Evolutionary conservation across 2,888 invertebrate genomes (phyloP).

Genomic region (Tiphia femorata): DNA sequence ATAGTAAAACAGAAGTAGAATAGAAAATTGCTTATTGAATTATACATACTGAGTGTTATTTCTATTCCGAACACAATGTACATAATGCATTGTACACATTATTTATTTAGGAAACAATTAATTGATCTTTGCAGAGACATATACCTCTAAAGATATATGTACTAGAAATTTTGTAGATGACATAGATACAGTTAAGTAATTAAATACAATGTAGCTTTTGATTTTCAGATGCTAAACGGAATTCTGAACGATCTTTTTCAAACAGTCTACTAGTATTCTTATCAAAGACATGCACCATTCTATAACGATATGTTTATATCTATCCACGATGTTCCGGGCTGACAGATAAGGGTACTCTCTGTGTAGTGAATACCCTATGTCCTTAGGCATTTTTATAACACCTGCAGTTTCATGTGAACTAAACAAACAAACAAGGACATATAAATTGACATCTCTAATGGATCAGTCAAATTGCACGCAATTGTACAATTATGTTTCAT

Average conservation of each 20-base stretch:
- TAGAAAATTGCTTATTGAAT: no score
- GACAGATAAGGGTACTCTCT: constrained; percentile 36
- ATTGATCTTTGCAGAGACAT: no score
- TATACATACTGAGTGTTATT: no score
- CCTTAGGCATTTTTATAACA: constrained; percentile 19
- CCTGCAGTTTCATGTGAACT: constrained; percentile 8
- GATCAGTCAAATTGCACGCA: not conserved
- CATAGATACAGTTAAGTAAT: not conserved
- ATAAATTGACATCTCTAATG: not conserved
- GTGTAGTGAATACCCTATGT: constrained; percentile 33
- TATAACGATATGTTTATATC: constrained; percentile 47
- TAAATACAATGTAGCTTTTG: constrained; percentile 43
- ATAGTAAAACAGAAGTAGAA: no score
- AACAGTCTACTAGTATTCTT: constrained; percentile 58
- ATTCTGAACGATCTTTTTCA: constrained; percentile 54
- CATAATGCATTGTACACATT: not conserved
- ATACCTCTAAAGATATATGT: no score
- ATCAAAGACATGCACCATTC: constrained; percentile 60
- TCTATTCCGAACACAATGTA: no score
- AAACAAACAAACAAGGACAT: not conserved
- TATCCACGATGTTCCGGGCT: constrained; percentile 35
- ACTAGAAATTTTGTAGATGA: not conserved
- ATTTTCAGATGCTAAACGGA: constrained; percentile 57
- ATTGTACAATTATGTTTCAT: not conserved
- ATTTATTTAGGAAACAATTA: no score